phyloP scores from a whole-genome alignment of 2,113 vertebrate species.

The Pedionomus torquatus region DNA sequence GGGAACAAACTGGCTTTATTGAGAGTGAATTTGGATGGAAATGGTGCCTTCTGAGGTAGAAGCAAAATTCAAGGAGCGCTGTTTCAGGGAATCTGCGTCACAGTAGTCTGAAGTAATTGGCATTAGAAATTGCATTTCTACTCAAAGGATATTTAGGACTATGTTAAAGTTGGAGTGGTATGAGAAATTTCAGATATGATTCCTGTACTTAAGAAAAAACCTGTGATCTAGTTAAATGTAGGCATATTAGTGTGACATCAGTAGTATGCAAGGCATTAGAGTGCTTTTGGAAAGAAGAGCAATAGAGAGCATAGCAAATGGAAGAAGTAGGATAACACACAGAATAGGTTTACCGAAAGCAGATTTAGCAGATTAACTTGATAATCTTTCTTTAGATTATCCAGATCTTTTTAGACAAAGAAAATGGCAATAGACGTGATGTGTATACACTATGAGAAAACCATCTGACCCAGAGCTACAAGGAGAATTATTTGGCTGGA shows the following conservation, averaged over 20 bases:
- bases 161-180: background rate
- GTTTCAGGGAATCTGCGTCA: background rate
- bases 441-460: background rate
- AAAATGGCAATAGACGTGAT: slow-evolving; percentile 9
- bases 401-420: slow-evolving; percentile 56
- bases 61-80: background rate
- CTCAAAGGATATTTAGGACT: slow-evolving; percentile 5
- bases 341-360: slow-evolving; percentile 54
- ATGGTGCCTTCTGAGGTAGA: background rate
- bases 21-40: background rate
- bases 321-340: slow-evolving; percentile 52
- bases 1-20: background rate
- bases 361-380: slow-evolving; percentile 66
- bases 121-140: background rate
- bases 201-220: background rate
- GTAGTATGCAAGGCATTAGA: background rate
- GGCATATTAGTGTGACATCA: background rate
- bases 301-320: slow-evolving; percentile 34
- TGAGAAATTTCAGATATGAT: background rate
- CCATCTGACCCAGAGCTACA: slow-evolving; percentile 33
- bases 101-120: background rate
- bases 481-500: slow-evolving; percentile 12
- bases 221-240: background rate
- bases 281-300: slow-evolving; percentile 8
- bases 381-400: slow-evolving; percentile 64